phyloP scores from a whole-genome alignment of 1,140 invertebrate species.

The Camponotus pennsylvanicus region DNA sequence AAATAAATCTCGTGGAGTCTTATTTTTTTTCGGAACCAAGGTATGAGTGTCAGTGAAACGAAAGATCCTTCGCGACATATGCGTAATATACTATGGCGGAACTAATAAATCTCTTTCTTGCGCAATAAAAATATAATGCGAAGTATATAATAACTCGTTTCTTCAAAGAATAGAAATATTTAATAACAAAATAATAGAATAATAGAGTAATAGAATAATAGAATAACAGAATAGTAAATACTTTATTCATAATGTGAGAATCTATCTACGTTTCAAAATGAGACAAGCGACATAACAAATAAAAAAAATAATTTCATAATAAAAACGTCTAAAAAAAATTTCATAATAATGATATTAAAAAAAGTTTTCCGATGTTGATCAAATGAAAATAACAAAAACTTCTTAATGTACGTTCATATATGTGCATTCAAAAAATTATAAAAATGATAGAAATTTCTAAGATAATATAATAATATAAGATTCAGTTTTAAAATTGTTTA shows the following conservation, averaged over 20 bases:
- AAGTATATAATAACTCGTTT: conserved; percentile 37
- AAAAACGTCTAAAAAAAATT: background rate
- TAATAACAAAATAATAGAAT: background rate
- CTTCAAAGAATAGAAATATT: conserved; percentile 31
- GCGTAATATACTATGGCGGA: conserved; percentile 59
- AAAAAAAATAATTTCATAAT: background rate
- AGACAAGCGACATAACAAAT: background rate
- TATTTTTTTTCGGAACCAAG: background rate
- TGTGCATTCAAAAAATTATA: background rate
- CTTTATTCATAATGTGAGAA: conserved; percentile 21
- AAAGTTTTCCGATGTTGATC: background rate
- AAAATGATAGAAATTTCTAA: background rate
- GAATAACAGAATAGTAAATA: too few relatives aligned
- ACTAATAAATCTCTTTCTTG: conserved; percentile 52
- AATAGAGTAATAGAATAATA: too few relatives aligned
- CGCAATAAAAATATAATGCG: conserved; percentile 62
- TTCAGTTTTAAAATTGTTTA: background rate
- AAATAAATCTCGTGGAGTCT: conserved; percentile 69
- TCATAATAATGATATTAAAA: background rate
- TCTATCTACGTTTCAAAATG: background rate
- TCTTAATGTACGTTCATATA: background rate
- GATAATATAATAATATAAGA: background rate
- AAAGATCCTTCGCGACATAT: conserved; percentile 36
- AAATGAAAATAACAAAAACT: background rate
- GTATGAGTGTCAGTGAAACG: conserved; percentile 13